Evolutionary conservation across 2,888 invertebrate species (phyloP), one percentile per base, ranked within the genome.

Genomic region (Eueremaeus valkanovi): DNA sequence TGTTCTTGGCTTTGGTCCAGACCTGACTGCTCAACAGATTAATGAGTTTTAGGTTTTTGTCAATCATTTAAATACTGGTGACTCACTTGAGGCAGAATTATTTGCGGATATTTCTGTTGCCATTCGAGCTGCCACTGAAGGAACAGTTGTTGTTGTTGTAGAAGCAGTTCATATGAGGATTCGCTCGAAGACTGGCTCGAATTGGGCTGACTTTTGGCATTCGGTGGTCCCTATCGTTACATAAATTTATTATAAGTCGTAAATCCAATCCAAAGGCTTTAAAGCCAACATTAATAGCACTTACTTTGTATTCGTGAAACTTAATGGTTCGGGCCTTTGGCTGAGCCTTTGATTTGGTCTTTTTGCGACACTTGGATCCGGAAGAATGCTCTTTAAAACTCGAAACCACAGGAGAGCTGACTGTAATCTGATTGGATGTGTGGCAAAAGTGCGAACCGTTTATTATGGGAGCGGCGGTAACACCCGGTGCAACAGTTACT

Each of bases 101-200:
- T 89, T 84, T 92, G 91, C 58, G 90, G 90, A 83, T 90, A 90
- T 86, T 87, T 79, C 73, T 79, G 78, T 63, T 79, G 79, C 78
- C 77, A 78, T 63, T 93, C 92, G 77, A 93, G 85, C 83, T 92
- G 90, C 88, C 90, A 90, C 83, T 93, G 93, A 74, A 97, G 88
- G 77, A 96, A 89, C 80, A 97, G 85, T 83, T 95, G 95, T 83
- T 97, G 97, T 82, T 97, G 97, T 82, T 96, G 92, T 78, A 97
- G 86, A 74, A 95, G 87, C 79, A 95, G 85, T 83, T 95, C 93
- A 84, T 95, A 95, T 11, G 92, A 92, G 9, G 92, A 93, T 84
- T 95, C 94, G 9, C 74, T 70, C 29, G 74, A 31, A 18, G 75
- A 61, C 72, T 63, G 76, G 55, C 74, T 66, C 13, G 73, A 77